phyloP scores from a whole-genome alignment of 2,888 invertebrate genomes.

The Acronicta leporina region DNA sequence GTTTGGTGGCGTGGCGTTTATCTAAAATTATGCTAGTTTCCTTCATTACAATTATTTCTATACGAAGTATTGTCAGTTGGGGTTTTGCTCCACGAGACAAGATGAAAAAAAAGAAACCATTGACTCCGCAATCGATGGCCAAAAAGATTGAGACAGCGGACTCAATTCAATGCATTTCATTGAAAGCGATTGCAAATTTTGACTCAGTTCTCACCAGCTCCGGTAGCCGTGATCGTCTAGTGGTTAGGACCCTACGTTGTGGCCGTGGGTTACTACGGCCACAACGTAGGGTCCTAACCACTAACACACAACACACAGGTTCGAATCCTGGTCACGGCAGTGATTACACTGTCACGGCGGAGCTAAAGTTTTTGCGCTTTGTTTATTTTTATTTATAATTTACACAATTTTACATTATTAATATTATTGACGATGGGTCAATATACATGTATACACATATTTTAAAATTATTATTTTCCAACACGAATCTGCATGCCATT shows the following conservation, averaged over 20 bases:
- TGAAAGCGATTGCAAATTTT: not conserved
- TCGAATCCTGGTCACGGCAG: slow-evolving; percentile 87
- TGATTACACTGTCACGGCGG: slow-evolving; percentile 71
- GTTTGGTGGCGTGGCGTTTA: too few relatives aligned
- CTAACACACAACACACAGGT: too few relatives aligned
- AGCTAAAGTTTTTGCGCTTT: slow-evolving; percentile 30
- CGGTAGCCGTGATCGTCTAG: slow-evolving; percentile 90
- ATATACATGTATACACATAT: too few relatives aligned
- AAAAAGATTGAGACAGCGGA: not conserved
- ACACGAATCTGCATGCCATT: not conserved
- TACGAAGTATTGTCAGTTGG: too few relatives aligned
- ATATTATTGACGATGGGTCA: too few relatives aligned
- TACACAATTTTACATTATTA: too few relatives aligned
- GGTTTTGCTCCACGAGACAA: not conserved
- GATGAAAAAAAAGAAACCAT: not conserved
- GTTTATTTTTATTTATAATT: not conserved
- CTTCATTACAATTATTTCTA: too few relatives aligned
- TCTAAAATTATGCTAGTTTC: too few relatives aligned
- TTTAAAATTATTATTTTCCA: not conserved
- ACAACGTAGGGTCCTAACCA: slow-evolving; percentile 93
- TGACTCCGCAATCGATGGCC: not conserved
- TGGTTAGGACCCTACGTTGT: slow-evolving; percentile 93
- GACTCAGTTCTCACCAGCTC: slow-evolving; percentile 56
- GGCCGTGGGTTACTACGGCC: slow-evolving; percentile 93
- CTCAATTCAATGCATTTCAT: not conserved